Base-by-base conservation (phyloP, 2,113 vertebrate genomes). In the Numenius arquata region DNA sequence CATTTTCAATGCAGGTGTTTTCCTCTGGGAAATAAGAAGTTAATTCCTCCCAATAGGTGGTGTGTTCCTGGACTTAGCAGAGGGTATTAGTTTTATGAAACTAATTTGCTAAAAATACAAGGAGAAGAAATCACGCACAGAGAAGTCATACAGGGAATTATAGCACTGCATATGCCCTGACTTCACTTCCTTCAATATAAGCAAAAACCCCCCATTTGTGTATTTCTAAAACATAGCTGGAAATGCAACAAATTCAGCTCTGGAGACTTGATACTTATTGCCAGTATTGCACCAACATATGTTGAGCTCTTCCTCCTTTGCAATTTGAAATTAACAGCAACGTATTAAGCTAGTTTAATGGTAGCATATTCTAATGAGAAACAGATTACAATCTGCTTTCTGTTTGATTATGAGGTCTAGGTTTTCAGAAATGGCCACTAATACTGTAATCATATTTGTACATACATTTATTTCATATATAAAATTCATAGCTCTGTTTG, bases 201-300 rank as follows among this genome's bases (percentile, higher is more conserved):
- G 23, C 43, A 75, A 93, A 65, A 74, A 86, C 72, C 53, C 8
- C 52, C 27, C 17, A 30, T 85, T 47, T 48, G 11, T 58, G 15
- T 81, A 20, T 65, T 91, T 89, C 85, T 80, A 73, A 92, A 88
- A 67, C 16, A 59, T 73, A 96, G 56, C 77, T 77, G 71, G 27
- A 92, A 93, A 82, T 73, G 36, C 11, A 92, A 73, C 8, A 67
- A 59, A 86, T 63, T 83, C 58, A 71, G 34, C 67, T 91, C 48
- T 88, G 71, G 62, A 41, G 70, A 73, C 41, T 85, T 87, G 40
- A 32, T 87, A 94, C 85, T 82, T 96, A 83, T 87, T 94, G 41
- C 9, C n/a, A 58, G 26, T 76, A 40, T 73, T 93, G 45, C 32
- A 89, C 11, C 50, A 89, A 59, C 71, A 59, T 91, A 95, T 85